phyloP scores from a whole-genome alignment of 2,888 invertebrate genomes.

The Tribolium freemani region DNA sequence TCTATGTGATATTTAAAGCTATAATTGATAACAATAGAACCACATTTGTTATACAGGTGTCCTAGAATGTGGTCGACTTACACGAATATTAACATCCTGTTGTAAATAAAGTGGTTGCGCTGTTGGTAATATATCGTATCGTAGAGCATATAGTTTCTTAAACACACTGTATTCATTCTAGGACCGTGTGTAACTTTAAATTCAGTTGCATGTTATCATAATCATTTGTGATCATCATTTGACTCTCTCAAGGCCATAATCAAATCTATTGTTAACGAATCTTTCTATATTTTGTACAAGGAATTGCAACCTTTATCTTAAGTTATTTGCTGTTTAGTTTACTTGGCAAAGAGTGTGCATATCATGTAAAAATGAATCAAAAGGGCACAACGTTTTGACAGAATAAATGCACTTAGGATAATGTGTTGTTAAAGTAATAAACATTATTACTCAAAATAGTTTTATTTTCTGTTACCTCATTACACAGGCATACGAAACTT shows the following conservation, averaged over 20 bases:
- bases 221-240: constrained; percentile 6
- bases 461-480: not conserved
- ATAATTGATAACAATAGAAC: constrained; percentile 37
- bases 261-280: constrained; percentile 20
- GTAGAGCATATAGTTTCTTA: not conserved
- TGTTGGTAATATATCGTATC: not conserved
- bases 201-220: constrained; percentile 17
- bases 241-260: constrained; percentile 19
- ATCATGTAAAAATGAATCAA: constrained; percentile 28
- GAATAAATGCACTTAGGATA: constrained; percentile 29
- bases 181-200: constrained; percentile 24
- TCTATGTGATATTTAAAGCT: constrained; percentile 64
- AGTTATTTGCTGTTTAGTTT: constrained; percentile 16
- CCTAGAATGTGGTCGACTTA: constrained; percentile 29
- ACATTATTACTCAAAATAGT: constrained; percentile 14
- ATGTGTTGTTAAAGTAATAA: constrained; percentile 26
- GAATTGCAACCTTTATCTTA: constrained; percentile 15
- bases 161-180: constrained; percentile 18
- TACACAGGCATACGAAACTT: not conserved
- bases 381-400: constrained; percentile 36
- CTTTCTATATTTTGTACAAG: constrained; percentile 19
- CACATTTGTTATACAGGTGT: constrained; percentile 33
- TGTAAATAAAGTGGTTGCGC: not conserved
- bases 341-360: constrained; percentile 24
- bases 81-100: constrained; percentile 1